Conservation (phyloP, 2,797 vertebrate genomes). For the Pseudomugil tenellus region DNA sequence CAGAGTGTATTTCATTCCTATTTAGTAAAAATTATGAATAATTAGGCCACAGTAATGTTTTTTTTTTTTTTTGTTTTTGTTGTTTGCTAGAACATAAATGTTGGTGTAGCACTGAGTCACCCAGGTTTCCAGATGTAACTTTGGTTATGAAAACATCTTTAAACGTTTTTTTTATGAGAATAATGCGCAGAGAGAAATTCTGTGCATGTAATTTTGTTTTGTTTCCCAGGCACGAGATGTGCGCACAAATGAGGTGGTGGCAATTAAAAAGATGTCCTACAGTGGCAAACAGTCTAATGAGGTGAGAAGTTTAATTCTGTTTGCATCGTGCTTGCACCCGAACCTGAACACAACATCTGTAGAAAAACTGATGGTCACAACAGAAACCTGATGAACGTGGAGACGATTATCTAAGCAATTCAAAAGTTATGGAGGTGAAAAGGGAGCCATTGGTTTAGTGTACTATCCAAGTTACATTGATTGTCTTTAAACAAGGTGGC, state of each 20-base stretch:
- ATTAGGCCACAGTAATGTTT: neutral
- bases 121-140: slow-evolving; percentile 5
- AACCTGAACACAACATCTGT: neutral
- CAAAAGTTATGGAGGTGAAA: neutral
- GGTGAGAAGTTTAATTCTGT: slow-evolving; percentile 73
- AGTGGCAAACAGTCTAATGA: slow-evolving; percentile 97
- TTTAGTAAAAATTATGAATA: neutral
- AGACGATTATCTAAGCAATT: neutral
- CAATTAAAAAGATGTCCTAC: slow-evolving; percentile 99
- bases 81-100: neutral
- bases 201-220: no score
- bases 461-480: neutral
- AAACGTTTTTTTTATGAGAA: neutral
- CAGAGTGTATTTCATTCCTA: neutral
- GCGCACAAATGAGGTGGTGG: slow-evolving; percentile 98
- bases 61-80: no score
- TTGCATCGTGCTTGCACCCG: neutral
- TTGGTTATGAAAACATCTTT: slow-evolving; percentile 7
- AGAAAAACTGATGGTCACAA: neutral
- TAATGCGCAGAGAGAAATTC: slow-evolving; percentile 6
- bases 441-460: neutral
- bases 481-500: neutral
- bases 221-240: slow-evolving; percentile 90
- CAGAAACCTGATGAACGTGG: neutral
- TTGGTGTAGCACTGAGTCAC: slow-evolving; percentile 8